phyloP scores from a whole-genome alignment of 2,797 vertebrate species.

The Corythornis leucogaster region DNA sequence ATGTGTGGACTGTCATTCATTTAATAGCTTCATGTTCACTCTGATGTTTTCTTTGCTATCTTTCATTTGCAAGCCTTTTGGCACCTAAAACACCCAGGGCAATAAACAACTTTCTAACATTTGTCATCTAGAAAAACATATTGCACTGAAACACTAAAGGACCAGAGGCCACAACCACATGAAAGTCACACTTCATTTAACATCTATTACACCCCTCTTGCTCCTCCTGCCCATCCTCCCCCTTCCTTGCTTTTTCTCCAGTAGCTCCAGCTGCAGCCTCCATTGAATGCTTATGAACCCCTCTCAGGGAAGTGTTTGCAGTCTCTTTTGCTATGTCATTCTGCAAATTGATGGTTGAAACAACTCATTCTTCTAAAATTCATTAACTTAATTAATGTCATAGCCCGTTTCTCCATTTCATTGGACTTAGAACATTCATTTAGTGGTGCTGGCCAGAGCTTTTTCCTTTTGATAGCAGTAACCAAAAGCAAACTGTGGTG shows the following conservation, averaged over 20 bases:
- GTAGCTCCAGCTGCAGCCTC: neutral
- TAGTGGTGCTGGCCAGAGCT: neutral
- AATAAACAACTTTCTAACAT: constrained; percentile 37
- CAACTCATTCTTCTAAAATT: constrained; percentile 30
- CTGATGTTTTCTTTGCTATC: constrained; percentile 7
- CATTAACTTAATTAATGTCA: constrained; percentile 33
- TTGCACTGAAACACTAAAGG: neutral
- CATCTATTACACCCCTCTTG: neutral
- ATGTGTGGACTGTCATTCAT: neutral
- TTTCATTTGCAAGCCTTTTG: constrained; percentile 36
- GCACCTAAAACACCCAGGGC: neutral
- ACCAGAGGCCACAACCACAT: constrained; percentile 20
- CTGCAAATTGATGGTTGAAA: constrained; percentile 31
- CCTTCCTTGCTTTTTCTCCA: neutral
- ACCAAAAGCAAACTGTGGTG: neutral
- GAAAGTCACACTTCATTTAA: constrained; percentile 34
- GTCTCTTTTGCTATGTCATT: neutral
- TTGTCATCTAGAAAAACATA: neutral
- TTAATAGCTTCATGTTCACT: neutral
- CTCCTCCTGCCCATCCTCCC: neutral
- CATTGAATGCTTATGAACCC: neutral
- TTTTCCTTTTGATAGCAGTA: neutral
- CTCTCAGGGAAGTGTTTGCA: neutral
- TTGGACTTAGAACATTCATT: neutral
- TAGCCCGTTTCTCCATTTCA: neutral